Evolutionary conservation across 2,888 invertebrate species (phyloP), one percentile per base, ranked within the genome.

Genomic region (Galeruca laticollis): DNA sequence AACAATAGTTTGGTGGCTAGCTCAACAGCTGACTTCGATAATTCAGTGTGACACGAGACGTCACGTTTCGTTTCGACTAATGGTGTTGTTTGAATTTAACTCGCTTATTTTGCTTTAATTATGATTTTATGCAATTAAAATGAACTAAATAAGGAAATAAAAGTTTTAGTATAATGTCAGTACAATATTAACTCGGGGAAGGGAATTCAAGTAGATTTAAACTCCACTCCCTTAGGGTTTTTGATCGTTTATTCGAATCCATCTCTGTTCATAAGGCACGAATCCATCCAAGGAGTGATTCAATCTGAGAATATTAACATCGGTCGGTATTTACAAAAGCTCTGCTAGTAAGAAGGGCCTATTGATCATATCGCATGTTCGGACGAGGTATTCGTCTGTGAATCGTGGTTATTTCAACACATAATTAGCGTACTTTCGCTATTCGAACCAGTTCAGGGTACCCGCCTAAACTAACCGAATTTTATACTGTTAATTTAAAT

Each of bases 341-440:
- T 78, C 78, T 77, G 73, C 77, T 66, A 76, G 77, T 15, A 80
- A 78, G 80, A 79, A 80, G 78, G 80, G 78, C 82, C 82, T 83
- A 85, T 85, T 85, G 85, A 85, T 85, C 85, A 85, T 85, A 85
- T 85, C 79, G 85, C 85, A 85, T 85, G 85, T 80, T 83, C 74
- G 75, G 73, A 76, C 75, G 76, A 76, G 77, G 80, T 79, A 79
- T 79, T 75, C 73, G 73, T 73, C 74, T 76, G 73, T 68, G 72
- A 77, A 78, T 74, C 72, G 69, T 76, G 75, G 71, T 74, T 67
- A 73, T 67, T 75, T 74, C 69, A 75, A 76, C 76, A 75, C 76
- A 73, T 74, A 75, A 78, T 78, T 77, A 78, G 75, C 76, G 77
- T 78, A 76, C 51, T 64, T 68, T 68, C 21, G 68, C 62, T 68